Evolutionary conservation across 2,888 invertebrate species (phyloP), one percentile per base, ranked within the genome.

Genomic region (Leptopilina myrica): DNA sequence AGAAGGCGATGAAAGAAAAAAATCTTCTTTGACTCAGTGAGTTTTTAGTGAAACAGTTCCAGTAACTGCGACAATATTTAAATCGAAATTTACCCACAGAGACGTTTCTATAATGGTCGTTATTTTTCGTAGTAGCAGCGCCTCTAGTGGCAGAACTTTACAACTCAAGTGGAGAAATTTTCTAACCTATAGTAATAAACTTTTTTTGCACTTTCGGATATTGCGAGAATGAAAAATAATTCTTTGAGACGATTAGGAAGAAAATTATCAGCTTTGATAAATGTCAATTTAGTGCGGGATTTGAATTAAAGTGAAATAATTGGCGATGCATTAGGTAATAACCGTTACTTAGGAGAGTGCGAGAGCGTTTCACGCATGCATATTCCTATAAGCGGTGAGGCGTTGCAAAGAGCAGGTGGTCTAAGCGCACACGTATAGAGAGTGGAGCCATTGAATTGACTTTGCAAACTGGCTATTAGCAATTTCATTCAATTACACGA

Each of bases 401-500:
- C 80, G 82, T 82, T 84, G 80, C 82, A 82, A 81, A 82, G 83
- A 82, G 82, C 82, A 81, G 82, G 84, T 82, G 82, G 81, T 80
- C 80, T 81, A 82, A 80, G 82, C 80, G 81, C 80, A 80, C 62
- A 64, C 64, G 64, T 66, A 66, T 64, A 76, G 80, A 76, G 80
- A 84, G 80, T 80, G 80, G 80, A 81, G 79, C 78, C 84, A 81
- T 81, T 82, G 84, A 82, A 86, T 85, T 82, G 84, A 83, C 83
- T 83, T 82, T 76, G 85, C 81, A 80, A 87, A 83, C 81, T 80
- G 84, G 84, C 86, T 87, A 88, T 88, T 88, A 86, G 87, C 87
- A 85, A 87, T 86, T 89, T 87, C 87, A 89, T 88, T 89, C 88
- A 89, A 89, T 89, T 88, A 87, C 84, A 85, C 85, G 85, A 86